A percentile compares a stretch with the other conserved stretches of the same genome.
Conservation (phyloP, 2,888 invertebrate species). For the Aphidoletes aphidimyza region DNA sequence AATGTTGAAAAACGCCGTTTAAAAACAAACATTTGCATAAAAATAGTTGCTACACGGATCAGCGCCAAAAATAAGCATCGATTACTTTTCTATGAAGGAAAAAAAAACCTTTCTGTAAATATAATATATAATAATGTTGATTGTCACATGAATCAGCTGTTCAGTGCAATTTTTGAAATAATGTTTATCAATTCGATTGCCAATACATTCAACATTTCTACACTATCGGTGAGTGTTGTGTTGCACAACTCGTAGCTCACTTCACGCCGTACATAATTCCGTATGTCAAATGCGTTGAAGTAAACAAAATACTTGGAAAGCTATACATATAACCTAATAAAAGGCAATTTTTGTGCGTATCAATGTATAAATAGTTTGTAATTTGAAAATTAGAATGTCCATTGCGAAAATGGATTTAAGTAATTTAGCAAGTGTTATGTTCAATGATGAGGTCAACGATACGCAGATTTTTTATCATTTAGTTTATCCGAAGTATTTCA, state of each 20-base stretch:
- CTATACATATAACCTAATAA: neutral
- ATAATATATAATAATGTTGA: neutral
- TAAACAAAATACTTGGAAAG: conserved; percentile 21
- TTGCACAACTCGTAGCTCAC: neutral
- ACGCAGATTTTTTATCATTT: neutral
- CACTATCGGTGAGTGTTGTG: neutral
- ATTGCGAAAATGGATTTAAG: neutral
- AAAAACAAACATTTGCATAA: neutral
- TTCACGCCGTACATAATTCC: neutral
- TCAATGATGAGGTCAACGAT: conserved; percentile 8
- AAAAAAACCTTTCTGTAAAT: neutral
- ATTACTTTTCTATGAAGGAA: neutral
- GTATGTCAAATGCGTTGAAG: conserved; percentile 12
- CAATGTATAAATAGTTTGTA: neutral
- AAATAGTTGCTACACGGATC: no score
- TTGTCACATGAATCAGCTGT: neutral
- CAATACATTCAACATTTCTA: neutral
- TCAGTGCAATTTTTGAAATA: neutral
- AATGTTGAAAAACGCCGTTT: conserved; percentile 16
- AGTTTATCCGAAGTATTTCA: neutral
- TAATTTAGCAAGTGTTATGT: conserved; percentile 37
- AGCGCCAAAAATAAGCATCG: no score
- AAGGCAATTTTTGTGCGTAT: neutral
- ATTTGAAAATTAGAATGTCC: neutral
- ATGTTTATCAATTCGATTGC: conserved; percentile 12